Conservation (phyloP, 2,113 vertebrate genomes). For the Aythya baeri region DNA sequence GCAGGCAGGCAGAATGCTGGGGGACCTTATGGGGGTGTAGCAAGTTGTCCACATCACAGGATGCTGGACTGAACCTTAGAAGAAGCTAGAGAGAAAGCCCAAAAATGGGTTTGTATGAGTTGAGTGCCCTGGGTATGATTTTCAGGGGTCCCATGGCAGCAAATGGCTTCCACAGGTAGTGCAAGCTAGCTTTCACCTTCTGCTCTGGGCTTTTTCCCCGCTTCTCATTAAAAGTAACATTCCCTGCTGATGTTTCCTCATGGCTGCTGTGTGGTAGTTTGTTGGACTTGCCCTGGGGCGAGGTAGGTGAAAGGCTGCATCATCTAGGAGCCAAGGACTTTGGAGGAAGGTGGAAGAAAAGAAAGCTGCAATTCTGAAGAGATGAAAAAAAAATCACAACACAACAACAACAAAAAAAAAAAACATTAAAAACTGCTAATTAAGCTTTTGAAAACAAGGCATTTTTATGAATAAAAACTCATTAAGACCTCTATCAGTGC, state of each 20-base stretch:
- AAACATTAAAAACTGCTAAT: constrained; percentile 2
- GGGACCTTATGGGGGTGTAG: not conserved
- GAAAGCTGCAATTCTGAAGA: not conserved
- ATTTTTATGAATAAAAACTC: constrained; percentile 36
- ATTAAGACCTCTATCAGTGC: not conserved
- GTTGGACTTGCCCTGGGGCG: not conserved
- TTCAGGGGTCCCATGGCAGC: not conserved
- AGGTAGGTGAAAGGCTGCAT: not conserved
- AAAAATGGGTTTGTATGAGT: not conserved
- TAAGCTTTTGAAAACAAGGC: constrained; percentile 24
- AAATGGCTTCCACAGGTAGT: not conserved
- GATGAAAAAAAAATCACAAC: not conserved
- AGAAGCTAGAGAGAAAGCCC: not conserved
- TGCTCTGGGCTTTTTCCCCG: not conserved
- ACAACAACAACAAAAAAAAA: too few species aligned
- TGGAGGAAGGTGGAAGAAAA: not conserved
- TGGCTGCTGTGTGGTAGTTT: not conserved
- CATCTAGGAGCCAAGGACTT: not conserved
- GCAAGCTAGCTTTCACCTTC: not conserved
- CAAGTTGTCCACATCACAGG: not conserved
- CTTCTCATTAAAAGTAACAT: not conserved
- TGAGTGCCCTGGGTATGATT: not conserved
- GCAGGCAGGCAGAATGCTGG: not conserved
- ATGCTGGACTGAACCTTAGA: not conserved
- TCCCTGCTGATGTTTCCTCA: not conserved